phyloP scores from a whole-genome alignment of 2,888 invertebrate genomes.

The Craniophora ligustri region DNA sequence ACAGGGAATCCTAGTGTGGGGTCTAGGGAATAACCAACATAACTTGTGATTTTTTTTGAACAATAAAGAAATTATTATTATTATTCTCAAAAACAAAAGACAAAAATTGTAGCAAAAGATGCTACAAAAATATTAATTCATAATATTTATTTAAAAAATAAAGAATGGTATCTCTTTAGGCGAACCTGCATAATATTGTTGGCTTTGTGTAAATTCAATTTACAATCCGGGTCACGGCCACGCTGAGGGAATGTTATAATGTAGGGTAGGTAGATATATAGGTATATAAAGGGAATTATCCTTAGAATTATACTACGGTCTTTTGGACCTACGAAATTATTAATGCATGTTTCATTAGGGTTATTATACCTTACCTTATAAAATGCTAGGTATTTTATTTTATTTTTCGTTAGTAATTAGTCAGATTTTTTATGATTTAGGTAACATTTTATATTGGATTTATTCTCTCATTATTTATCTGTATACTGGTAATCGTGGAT shows the following conservation, averaged over 20 bases:
- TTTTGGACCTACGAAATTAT: constrained; percentile 8
- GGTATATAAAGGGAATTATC: background rate
- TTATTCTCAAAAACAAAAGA: background rate
- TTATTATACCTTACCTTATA: no score
- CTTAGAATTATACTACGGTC: background rate
- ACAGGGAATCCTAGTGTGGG: no score
- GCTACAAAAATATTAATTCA: background rate
- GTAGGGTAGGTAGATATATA: no score
- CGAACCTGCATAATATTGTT: constrained; percentile 4
- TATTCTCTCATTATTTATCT: no score
- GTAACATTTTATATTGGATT: no score
- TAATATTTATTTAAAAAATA: background rate
- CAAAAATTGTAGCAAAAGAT: background rate
- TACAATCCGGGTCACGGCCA: constrained; percentile 13
- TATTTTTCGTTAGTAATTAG: no score
- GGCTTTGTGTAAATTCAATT: constrained; percentile 19
- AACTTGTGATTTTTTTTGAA: no score
- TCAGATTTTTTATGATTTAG: no score
- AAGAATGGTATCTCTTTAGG: background rate
- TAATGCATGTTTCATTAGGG: constrained; percentile 1
- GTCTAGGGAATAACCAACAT: no score
- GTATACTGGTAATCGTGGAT: no score
- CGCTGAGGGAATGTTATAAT: constrained; percentile 5
- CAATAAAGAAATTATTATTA: no score
- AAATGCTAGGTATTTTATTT: no score